Evolutionary conservation across 2,113 vertebrate genomes (phyloP).

Genomic region (Cettia cetti): DNA sequence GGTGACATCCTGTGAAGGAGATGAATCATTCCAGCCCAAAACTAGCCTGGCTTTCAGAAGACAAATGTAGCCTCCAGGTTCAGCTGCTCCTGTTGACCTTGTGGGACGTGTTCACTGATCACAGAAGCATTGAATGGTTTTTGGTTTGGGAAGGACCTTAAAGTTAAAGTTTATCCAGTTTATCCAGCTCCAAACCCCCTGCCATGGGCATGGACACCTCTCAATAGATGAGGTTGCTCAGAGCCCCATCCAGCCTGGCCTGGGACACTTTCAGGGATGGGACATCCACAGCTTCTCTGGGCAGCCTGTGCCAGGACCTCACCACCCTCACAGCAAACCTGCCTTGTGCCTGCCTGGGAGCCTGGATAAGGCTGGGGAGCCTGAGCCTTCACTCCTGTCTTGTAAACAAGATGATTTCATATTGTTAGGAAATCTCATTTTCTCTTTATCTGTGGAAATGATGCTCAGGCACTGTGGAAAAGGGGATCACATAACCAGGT

Average conservation of each 20-base stretch:
- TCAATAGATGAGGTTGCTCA: neutral
- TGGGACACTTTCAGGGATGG: neutral
- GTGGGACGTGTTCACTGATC: fast-evolving
- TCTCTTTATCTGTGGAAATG: neutral
- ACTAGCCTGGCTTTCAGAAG: neutral
- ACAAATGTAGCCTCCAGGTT: neutral
- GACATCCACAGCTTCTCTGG: neutral
- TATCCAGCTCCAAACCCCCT: neutral
- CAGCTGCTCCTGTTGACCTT: neutral
- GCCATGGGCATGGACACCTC: neutral
- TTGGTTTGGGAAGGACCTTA: neutral
- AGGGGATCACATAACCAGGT: neutral
- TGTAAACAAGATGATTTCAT: neutral
- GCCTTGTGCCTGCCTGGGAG: neutral
- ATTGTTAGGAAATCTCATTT: neutral
- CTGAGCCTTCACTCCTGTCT: neutral
- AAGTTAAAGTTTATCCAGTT: neutral
- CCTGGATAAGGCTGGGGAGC: neutral
- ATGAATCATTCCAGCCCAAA: neutral
- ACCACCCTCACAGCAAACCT: neutral
- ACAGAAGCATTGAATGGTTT: neutral
- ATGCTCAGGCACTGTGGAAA: neutral
- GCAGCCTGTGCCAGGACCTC: neutral
- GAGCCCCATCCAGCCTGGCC: neutral
- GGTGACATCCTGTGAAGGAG: neutral